Base-by-base conservation (phyloP, 2,888 invertebrate species). In the Rhingia campestris region DNA sequence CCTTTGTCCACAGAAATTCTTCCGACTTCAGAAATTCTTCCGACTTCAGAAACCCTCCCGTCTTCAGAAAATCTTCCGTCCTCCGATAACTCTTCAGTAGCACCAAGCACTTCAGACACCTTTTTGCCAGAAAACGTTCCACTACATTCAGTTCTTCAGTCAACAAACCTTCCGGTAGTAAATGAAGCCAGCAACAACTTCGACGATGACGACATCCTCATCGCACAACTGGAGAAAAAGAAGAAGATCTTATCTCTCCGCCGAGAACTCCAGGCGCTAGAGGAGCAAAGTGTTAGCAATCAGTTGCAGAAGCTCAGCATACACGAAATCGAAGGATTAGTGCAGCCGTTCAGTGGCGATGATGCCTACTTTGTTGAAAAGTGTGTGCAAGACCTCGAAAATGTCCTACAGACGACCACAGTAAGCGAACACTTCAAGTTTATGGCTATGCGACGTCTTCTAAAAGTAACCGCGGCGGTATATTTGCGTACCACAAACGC, bases 121-220 rank as follows among this genome's bases (percentile, higher is more conserved):
- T 7, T 47, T 14, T 14, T 14, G 12, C 47, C 14, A 47, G 5
- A 12, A 14, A 47, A 47, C 14, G 14, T 10, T 7, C 7, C 41
- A 41, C 4, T n/a, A n/a, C 10, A 47, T 6, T 7, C 47, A 41
- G 14, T 14, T 7, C 14, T 47, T 47, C 47, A 47, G 47, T 6
- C 47, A 47, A 14, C 47, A 12, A 14, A 47, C 47, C 14, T 12
- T 14, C 47, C 12, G 14, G 4, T 6, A 47, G 7, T 14, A 14
- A 7, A 47, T 47, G 47, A 22, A 22, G 22, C 22, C 22, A 6
- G 7, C 39, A 41, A 47, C 14, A 47, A 47, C n/a, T 12, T 6
- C 47, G 47, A 47, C 22, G 7, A 22, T 6, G 47, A 47, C 30
- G 47, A 47, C 4, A 47, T 47, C 22, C 47, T 47, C 47, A 47